Percentiles rank a stretch among this genome's conserved stretches.
Evolutionary conservation across 2,113 vertebrate genomes (phyloP).

Genomic region (Petroica traversi): DNA sequence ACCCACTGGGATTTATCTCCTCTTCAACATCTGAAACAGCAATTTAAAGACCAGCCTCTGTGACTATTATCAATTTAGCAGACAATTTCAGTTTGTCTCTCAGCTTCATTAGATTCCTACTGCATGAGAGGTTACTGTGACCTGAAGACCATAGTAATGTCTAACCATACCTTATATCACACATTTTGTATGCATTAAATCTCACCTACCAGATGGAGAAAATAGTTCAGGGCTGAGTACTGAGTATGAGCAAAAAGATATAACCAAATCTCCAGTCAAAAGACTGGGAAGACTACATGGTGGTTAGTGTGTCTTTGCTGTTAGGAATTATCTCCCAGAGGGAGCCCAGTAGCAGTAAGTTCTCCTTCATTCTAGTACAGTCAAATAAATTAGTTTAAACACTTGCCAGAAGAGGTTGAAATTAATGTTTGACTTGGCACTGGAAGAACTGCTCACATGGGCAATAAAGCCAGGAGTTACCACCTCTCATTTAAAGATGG

Average conservation of each 20-base stretch:
- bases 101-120: neutral
- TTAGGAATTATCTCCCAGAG: neutral
- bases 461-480: neutral
- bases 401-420: neutral
- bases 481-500: neutral
- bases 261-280: neutral
- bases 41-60: neutral
- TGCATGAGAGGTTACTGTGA: neutral
- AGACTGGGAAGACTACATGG: neutral
- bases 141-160: neutral
- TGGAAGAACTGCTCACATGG: neutral
- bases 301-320: neutral
- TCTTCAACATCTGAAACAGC: neutral
- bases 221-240: neutral
- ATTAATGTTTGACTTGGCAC: neutral
- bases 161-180: neutral
- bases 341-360: neutral
- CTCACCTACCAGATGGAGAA: neutral
- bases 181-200: neutral
- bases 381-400: neutral
- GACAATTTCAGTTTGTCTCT: neutral
- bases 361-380: neutral
- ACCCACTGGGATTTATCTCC: neutral
- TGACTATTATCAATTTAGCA: neutral
- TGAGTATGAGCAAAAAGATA: neutral